Evolutionary conservation across 2,797 vertebrate species (phyloP).

Genomic region (Pangasius sanitwongsei): DNA sequence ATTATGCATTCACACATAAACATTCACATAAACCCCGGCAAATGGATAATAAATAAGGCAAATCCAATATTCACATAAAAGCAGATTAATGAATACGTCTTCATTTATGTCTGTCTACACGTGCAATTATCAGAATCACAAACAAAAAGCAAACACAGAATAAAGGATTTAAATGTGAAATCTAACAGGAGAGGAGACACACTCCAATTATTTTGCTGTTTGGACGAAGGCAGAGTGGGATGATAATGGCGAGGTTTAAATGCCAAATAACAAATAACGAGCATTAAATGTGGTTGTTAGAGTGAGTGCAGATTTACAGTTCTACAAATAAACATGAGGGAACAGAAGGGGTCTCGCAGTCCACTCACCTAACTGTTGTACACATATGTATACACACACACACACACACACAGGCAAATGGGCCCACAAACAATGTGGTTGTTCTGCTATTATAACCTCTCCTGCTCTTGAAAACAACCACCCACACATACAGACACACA

Average conservation of each 20-base stretch:
- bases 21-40: not conserved
- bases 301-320: slow-evolving; percentile 13
- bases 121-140: not conserved
- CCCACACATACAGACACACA: not conserved
- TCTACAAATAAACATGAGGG: not conserved
- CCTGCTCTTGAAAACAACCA: not conserved
- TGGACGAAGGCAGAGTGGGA: not conserved
- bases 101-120: not conserved
- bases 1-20: not conserved
- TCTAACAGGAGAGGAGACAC: slow-evolving; percentile 8
- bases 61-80: slow-evolving; percentile 5
- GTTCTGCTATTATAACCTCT: not conserved
- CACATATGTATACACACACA: not conserved
- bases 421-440: not conserved
- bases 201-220: slow-evolving; percentile 18
- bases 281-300: slow-evolving; percentile 20
- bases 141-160: not conserved
- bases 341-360: not conserved
- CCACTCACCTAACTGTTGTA: not conserved
- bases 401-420: not conserved
- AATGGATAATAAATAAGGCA: slow-evolving; percentile 17
- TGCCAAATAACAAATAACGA: slow-evolving; percentile 28
- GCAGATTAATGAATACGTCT: not conserved
- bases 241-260: slow-evolving; percentile 21
- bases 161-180: slow-evolving; percentile 1